Evolutionary conservation across 2,797 vertebrate genomes (phyloP), one percentile per base, ranked within the genome.

Genomic region (Carapus acus): DNA sequence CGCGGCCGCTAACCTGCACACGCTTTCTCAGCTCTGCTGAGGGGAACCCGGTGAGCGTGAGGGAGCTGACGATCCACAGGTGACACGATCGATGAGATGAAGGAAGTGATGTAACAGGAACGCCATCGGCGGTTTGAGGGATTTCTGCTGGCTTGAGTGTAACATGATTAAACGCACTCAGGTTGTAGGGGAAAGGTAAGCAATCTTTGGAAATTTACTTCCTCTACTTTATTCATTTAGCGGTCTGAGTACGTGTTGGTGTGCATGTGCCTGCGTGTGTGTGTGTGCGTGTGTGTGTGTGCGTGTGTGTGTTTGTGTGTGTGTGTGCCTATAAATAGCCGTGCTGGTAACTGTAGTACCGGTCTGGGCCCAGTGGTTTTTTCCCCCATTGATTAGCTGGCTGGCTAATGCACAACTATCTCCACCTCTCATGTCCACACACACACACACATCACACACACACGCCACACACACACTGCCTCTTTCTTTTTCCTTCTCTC

Each of bases 381-480:
- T 97, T 91, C 90, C n/a, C n/a, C 86, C 90, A 95, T 95, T 94
- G 94, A 96, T 96, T 96, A 91, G 89, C 91, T 88, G 88, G 87
- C 80, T 85, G 87, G 88, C 92, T 94, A 94, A 95, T 91, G 92
- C 90, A 83, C 74, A 90, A 89, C 92, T 90, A 90, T 92, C 92
- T 86, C 86, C 71, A 74, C 58, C 65, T 69, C 62, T 54, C 24
- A 21, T 52, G 41, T 36, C 14, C 34, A 36, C 48, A 50, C 48
- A 44, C 43, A 27, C 41, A 43, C 41, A 42, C 17, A 27, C 9
- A 9, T 27, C 24, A 27, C 24, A 27, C 24, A 27, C 24, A 27
- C 24, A 27, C 24, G 9, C 24, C 51, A 24, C 56, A 61, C 19
- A 50, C 36, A 66, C 61, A 64, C n/a, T 58, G 39, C 18, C 33